These are phyloP conservation scores for Pteronotus mesoamericanus DNA, from an alignment of 2,797 vertebrate species.

Conservation along the genomic window DNA sequence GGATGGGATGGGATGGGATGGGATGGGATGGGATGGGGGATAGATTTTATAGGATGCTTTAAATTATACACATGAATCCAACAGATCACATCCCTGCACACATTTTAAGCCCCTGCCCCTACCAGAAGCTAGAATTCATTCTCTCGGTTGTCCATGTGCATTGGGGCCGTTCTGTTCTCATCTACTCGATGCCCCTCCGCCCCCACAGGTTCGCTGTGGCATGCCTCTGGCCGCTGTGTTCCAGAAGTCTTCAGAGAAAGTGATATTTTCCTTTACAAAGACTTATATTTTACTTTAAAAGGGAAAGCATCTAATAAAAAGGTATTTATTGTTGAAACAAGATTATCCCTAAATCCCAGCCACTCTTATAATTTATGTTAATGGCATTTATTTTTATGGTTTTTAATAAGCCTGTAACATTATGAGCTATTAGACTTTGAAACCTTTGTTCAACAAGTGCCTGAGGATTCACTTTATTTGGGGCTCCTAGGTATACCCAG, in stretches of 20 bases:
- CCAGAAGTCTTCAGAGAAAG: not conserved
- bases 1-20: not conserved
- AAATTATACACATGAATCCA: not conserved
- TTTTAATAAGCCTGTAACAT: not conserved
- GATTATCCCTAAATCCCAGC: not conserved
- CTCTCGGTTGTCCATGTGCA: not conserved
- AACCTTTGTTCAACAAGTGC: not conserved
- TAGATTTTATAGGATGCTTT: not conserved
- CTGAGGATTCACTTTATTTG: not conserved
- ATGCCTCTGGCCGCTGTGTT: not conserved
- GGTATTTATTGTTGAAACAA: not conserved
- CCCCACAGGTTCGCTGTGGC: not conserved
- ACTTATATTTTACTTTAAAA: slow-evolving; percentile 3
- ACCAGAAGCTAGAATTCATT: not conserved
- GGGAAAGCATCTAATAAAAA: not conserved
- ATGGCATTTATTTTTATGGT: not conserved
- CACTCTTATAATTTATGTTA: not conserved
- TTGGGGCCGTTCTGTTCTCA: not conserved
- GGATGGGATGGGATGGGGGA: not conserved
- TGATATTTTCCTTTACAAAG: not conserved
- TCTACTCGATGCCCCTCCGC: not conserved
- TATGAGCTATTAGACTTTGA: not conserved
- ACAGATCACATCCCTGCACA: not conserved
- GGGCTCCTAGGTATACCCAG: not conserved
- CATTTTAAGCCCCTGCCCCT: not conserved